These are phyloP conservation scores for Apodemia duryi DNA, from an alignment of 2,888 invertebrate species.

Conservation along the genomic window DNA sequence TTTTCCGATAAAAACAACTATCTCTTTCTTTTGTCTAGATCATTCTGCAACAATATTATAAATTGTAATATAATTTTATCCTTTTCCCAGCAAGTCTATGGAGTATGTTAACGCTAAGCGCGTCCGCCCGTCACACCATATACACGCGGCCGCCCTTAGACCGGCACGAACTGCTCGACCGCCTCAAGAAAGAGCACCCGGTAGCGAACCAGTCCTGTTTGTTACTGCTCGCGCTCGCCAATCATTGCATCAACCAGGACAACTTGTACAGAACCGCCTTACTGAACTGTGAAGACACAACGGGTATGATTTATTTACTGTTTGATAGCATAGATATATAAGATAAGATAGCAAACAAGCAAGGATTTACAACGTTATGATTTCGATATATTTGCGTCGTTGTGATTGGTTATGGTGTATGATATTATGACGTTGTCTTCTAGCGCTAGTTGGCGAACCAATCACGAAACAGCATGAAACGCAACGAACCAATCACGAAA, in stretches of 20 bases:
- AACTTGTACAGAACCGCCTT: slow-evolving; percentile 94
- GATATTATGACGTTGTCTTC: too few relatives aligned
- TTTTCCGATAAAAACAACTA: too few relatives aligned
- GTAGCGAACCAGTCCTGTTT: slow-evolving; percentile 95
- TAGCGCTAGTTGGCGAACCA: too few relatives aligned
- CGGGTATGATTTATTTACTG: slow-evolving; percentile 72
- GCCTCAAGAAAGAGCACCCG: slow-evolving; percentile 81
- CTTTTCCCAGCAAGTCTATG: slow-evolving; percentile 82
- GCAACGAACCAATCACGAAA: too few relatives aligned
- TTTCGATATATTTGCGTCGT: too few relatives aligned
- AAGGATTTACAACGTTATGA: too few relatives aligned
- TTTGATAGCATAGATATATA: background rate
- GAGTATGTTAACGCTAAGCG: slow-evolving; percentile 86
- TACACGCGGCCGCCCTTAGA: slow-evolving; percentile 55
- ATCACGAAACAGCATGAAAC: too few relatives aligned
- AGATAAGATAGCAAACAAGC: too few relatives aligned
- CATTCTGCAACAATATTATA: too few relatives aligned
- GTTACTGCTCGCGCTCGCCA: slow-evolving; percentile 91
- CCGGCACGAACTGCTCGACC: slow-evolving; percentile 61
- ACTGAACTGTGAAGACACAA: slow-evolving; percentile 88
- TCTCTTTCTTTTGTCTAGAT: too few relatives aligned
- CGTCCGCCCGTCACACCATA: slow-evolving; percentile 58
- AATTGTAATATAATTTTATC: background rate
- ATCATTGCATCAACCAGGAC: slow-evolving; percentile 89
- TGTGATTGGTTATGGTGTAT: too few relatives aligned